A percentile compares a stretch with the other conserved stretches of the same genome.
Evolutionary conservation across 2,888 invertebrate species (phyloP).

Genomic region (Rhogogaster chlorosoma): DNA sequence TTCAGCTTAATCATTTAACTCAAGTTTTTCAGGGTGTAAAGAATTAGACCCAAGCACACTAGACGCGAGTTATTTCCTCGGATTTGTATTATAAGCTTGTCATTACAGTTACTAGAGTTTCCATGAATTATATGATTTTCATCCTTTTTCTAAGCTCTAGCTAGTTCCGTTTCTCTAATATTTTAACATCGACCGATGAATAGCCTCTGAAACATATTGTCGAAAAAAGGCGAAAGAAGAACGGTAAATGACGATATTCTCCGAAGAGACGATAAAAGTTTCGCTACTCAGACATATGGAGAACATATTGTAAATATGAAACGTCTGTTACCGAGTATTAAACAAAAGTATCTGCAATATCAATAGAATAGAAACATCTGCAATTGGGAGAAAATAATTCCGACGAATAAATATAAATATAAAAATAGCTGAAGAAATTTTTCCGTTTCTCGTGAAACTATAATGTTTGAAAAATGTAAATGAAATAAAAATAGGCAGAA

Average conservation of each 20-base stretch:
- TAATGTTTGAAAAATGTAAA: neutral
- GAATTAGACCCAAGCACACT: neutral
- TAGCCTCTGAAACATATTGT: neutral
- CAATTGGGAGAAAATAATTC: neutral
- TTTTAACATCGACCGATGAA: neutral
- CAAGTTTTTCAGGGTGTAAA: neutral
- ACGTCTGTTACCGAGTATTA: neutral
- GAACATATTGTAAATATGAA: neutral
- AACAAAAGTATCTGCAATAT: neutral
- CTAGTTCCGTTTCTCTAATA: neutral
- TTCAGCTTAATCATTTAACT: neutral
- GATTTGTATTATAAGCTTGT: neutral
- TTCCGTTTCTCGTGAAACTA: neutral
- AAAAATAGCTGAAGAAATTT: too few species aligned
- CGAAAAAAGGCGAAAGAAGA: neutral
- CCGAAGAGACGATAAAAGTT: neutral
- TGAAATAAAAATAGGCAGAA: neutral
- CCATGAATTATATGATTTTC: neutral
- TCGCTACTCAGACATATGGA: neutral
- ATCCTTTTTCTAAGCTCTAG: neutral
- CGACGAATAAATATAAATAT: neutral
- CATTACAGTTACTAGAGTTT: neutral
- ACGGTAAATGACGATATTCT: neutral
- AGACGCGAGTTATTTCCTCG: neutral
- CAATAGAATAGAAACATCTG: neutral